These are phyloP conservation scores for Trichomalopsis sarcophagae DNA, from an alignment of 1,140 invertebrate species.

Conservation along the genomic window DNA sequence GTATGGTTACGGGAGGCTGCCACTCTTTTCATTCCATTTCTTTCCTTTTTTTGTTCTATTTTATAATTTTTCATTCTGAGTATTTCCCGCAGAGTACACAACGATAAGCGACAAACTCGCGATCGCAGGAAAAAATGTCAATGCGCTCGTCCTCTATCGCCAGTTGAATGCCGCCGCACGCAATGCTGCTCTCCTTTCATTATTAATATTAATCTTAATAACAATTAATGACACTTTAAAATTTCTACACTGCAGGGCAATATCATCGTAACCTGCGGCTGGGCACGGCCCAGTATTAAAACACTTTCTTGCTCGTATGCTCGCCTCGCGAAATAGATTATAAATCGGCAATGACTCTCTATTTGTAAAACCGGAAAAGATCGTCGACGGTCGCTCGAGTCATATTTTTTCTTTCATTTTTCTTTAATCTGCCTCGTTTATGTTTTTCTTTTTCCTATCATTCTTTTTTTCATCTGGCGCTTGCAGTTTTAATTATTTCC, in stretches of 20 bases:
- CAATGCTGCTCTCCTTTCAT: conserved; percentile 53
- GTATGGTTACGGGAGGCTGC: conserved; percentile 64
- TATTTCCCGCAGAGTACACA: conserved; percentile 65
- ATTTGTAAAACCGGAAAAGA: conserved; percentile 53
- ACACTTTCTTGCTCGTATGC: conserved; percentile 58
- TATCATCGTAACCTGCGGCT: conserved; percentile 62
- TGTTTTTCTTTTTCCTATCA: conserved; percentile 50
- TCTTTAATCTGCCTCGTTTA: conserved; percentile 23
- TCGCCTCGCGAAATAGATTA: conserved; percentile 55
- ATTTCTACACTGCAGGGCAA: conserved; percentile 71
- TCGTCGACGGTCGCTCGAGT: conserved; percentile 48
- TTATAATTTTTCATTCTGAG: conserved; percentile 59
- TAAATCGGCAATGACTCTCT: conserved; percentile 54
- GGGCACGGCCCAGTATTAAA: conserved; percentile 65
- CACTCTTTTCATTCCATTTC: conserved; percentile 51
- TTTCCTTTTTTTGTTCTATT: conserved; percentile 32
- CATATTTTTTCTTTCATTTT: conserved; percentile 20
- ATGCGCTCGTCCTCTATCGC: conserved; percentile 49
- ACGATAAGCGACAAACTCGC: conserved; percentile 57
- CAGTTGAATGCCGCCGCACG: conserved; percentile 39
- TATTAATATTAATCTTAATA: conserved; percentile 69
- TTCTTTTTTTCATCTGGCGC: conserved; percentile 38
- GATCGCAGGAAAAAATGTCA: conserved; percentile 51
- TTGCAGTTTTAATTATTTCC: conserved; percentile 48
- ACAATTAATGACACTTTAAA: conserved; percentile 73